Base-by-base conservation (phyloP, 2,888 invertebrate species). In the Dioctria linearis region DNA sequence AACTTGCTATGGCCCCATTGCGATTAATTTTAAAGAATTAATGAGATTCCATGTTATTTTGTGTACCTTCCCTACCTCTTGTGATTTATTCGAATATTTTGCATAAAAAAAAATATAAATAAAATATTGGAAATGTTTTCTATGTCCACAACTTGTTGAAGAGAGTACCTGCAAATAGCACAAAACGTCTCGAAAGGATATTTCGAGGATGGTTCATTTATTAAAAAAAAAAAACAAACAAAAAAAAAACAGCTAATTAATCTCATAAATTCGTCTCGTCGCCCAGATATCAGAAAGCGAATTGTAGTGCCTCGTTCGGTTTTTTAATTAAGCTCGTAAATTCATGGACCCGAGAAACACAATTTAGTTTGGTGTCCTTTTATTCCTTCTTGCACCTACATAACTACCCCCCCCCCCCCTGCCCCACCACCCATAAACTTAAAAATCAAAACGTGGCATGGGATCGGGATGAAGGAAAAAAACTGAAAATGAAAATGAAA, bases 281-380 rank as follows among this genome's bases (percentile, higher is more conserved):
- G 76, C 63, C 76, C 63, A 76, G 73, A 46, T 76, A 76, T 76
- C 76, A 61, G 63, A 46, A 63, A 49, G 76, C 63, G 63, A 76
- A 76, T 76, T 76, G 63, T 76, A 76, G 61, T 76, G 76, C 39
- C 49, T 25, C 54, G 78, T 63, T 66, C 66, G 66, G 66, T 66
- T 83, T 82, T 82, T 83, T 83, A 83, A 83, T 83, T 83, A 83
- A 83, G 82, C 82, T 80, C 82, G 80, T 82, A 83, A 83, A 83
- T 83, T 83, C 83, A 82, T 82, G 81, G 79, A 83, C 82, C 82
- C 81, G 80, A 82, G 83, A 82, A 83, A 83, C 82, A 82, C 82
- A 83, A 83, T 83, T 83, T 79, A 69, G 67, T 79, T 79, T 59
- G 67, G 66, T 78, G 78, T 78, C 54, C 76, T 46, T 78, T 78